These are phyloP conservation scores for Dorcus parallelipipedus DNA, from an alignment of 2,888 invertebrate genomes.

Conservation along the genomic window DNA sequence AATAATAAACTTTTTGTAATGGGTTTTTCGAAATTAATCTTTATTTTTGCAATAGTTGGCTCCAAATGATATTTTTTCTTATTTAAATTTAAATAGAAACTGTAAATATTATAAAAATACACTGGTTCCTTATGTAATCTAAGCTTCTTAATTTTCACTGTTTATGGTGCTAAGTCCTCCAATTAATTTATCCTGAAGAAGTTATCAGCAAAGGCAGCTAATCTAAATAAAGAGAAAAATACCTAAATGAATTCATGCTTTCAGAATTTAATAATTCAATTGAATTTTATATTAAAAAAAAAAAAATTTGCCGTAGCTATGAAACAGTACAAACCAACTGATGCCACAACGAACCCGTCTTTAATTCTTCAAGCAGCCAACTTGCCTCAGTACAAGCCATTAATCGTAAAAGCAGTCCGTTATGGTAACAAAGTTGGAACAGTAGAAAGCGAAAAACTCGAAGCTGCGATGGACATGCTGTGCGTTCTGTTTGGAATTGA, in stretches of 20 bases:
- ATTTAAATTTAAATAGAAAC: too few relatives aligned
- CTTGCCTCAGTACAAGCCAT: conserved; percentile 87
- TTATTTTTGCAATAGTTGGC: too few relatives aligned
- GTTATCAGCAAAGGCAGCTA: background rate
- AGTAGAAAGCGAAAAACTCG: conserved; percentile 68
- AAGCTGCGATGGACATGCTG: conserved; percentile 87
- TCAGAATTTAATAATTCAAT: background rate
- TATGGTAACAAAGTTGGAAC: conserved; percentile 75
- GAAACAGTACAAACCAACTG: conserved; percentile 94
- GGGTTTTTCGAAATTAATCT: too few relatives aligned
- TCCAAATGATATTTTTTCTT: too few relatives aligned
- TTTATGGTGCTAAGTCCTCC: too few relatives aligned
- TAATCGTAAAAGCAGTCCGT: conserved; percentile 86
- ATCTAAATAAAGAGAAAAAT: conserved; percentile 1
- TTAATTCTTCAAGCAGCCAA: conserved; percentile 91
- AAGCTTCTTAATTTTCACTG: too few relatives aligned
- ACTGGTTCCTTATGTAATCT: too few relatives aligned
- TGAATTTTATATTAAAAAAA: background rate
- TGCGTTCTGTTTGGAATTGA: conserved; percentile 95
- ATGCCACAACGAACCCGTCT: conserved; percentile 99
- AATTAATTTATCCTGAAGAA: background rate
- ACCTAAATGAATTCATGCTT: background rate
- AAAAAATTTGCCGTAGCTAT: conserved; percentile 65
- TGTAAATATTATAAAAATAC: too few relatives aligned
- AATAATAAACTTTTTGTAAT: too few relatives aligned